phyloP scores from a whole-genome alignment of 2,113 vertebrate genomes.

The Microcebus murinus region DNA sequence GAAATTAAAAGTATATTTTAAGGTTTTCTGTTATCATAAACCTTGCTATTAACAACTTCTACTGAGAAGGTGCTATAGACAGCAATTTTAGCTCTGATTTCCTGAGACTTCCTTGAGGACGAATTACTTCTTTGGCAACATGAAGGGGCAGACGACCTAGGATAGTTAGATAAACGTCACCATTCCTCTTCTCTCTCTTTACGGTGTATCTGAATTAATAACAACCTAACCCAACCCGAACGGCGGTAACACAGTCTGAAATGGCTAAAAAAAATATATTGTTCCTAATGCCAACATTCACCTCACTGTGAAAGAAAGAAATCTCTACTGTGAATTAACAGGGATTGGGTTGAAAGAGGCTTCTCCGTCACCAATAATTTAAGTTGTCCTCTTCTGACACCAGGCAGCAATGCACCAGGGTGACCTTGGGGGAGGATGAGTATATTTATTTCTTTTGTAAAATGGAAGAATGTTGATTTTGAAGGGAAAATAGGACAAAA shows the following conservation, averaged over 20 bases:
- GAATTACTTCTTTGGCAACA: not conserved
- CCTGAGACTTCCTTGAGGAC: not conserved
- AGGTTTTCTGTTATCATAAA: too few relatives aligned
- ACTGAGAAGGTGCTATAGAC: not conserved
- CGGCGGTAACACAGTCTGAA: not conserved
- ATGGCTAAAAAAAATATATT: not conserved
- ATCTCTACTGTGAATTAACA: not conserved
- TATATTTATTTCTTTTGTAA: not conserved
- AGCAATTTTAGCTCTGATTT: not conserved
- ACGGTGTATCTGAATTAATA: not conserved
- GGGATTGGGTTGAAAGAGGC: not conserved
- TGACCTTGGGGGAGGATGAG: not conserved
- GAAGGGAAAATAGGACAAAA: not conserved
- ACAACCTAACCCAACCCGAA: not conserved
- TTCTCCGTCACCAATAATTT: not conserved
- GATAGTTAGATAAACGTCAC: not conserved
- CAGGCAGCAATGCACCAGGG: not conserved
- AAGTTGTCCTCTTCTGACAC: not conserved
- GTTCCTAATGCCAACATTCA: not conserved
- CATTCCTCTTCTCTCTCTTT: not conserved
- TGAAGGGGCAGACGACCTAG: not conserved
- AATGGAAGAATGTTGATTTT: not conserved
- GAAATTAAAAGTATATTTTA: not conserved
- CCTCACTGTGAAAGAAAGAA: not conserved
- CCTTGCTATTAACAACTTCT: too few relatives aligned